Conservation (phyloP, 2,888 invertebrate species). For the Tenthredo distinguenda region DNA sequence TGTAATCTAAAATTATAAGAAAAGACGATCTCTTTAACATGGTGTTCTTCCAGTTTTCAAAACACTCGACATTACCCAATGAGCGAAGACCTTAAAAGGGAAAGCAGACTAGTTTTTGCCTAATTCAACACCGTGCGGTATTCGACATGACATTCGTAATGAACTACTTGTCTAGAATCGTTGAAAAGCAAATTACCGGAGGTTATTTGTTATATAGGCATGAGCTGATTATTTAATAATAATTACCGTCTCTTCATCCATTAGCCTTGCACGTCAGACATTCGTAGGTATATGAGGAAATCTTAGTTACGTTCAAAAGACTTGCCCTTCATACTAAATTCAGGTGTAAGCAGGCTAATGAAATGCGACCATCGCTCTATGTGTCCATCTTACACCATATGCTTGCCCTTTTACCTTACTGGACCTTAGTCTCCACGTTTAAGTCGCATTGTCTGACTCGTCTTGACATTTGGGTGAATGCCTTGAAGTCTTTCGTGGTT, state of each 20-base stretch:
- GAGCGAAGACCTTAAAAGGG: neutral
- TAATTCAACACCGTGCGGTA: neutral
- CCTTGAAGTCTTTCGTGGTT: neutral
- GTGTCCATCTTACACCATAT: slow-evolving; percentile 5
- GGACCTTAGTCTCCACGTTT: neutral
- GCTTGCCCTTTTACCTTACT: slow-evolving; percentile 19
- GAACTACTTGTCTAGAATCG: neutral
- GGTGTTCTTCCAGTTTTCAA: too few species aligned
- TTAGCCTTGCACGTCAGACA: neutral
- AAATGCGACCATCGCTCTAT: slow-evolving; percentile 21
- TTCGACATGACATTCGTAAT: neutral
- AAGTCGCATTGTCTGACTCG: neutral
- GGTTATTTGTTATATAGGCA: neutral
- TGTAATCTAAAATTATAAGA: too few species aligned
- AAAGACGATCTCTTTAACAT: too few species aligned
- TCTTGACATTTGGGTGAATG: slow-evolving; percentile 23
- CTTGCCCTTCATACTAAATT: slow-evolving; percentile 39
- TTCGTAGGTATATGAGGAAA: neutral
- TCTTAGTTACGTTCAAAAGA: slow-evolving; percentile 27
- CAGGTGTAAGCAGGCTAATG: slow-evolving; percentile 36
- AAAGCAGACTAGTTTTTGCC: neutral
- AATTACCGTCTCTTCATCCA: neutral
- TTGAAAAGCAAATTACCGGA: neutral
- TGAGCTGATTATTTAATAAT: slow-evolving; percentile 11
- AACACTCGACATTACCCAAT: too few species aligned